Conservation (phyloP, 92 coral and sea anemone species). For the Scolanthus callimorphus region DNA sequence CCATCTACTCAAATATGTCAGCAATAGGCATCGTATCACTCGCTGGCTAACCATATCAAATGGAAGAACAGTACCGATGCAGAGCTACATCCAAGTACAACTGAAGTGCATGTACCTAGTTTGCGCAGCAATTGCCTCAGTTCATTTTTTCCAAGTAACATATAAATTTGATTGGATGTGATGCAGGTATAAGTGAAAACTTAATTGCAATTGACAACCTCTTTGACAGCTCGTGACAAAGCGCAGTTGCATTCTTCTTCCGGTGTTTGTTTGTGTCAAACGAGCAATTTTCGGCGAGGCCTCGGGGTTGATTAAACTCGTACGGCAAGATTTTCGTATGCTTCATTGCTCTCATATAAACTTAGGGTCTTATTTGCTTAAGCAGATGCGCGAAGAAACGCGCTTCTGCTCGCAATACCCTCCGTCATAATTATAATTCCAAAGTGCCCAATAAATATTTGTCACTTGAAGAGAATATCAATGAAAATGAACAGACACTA, state of each 20-base stretch:
- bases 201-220: slow-evolving; percentile 59
- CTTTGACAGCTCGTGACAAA: slow-evolving; percentile 67
- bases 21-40: background rate
- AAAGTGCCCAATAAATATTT: slow-evolving; percentile 5
- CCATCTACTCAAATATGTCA: slow-evolving; percentile 3
- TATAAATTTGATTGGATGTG: background rate
- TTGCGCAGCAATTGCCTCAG: background rate
- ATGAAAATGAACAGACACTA: background rate
- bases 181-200: slow-evolving; percentile 13
- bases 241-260: slow-evolving; percentile 58
- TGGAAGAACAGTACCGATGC: background rate
- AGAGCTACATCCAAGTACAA: too few relatives aligned
- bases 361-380: slow-evolving; percentile 19
- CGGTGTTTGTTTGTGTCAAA: slow-evolving; percentile 76
- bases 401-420: background rate
- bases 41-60: slow-evolving; percentile 4
- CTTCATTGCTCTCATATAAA: slow-evolving; percentile 1
- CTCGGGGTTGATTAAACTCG: slow-evolving; percentile 18
- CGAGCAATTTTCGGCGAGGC: slow-evolving; percentile 1
- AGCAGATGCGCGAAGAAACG: slow-evolving; percentile 1
- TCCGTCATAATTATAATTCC: background rate
- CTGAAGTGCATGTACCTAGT: background rate
- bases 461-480: slow-evolving; percentile 1
- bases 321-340: background rate
- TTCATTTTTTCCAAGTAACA: background rate